Conservation (phyloP, 2,888 invertebrate species). For the Latheticus oryzae region DNA sequence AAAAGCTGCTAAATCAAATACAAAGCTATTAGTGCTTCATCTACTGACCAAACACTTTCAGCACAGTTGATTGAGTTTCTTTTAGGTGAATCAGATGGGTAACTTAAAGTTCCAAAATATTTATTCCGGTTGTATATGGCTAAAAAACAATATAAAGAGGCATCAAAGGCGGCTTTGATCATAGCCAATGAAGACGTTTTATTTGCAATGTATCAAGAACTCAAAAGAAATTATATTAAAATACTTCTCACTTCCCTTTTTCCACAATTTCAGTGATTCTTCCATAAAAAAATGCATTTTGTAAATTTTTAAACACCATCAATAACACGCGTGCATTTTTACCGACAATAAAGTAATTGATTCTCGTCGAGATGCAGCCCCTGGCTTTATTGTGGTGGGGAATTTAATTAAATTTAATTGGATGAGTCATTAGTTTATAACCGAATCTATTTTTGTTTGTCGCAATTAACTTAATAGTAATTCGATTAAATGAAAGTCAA, state of each 20-base stretch:
- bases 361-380: slow-evolving; percentile 34
- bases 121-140: slow-evolving; percentile 97
- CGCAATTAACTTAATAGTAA: slow-evolving; percentile 38
- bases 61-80: slow-evolving; percentile 90
- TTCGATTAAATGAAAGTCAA: slow-evolving; percentile 32
- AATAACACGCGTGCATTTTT: slow-evolving; percentile 34
- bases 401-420: slow-evolving; percentile 44
- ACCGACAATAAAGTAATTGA: slow-evolving; percentile 37
- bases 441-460: slow-evolving; percentile 39
- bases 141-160: slow-evolving; percentile 91
- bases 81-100: slow-evolving; percentile 93
- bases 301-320: slow-evolving; percentile 34
- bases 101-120: slow-evolving; percentile 92
- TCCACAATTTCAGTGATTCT: too few relatives aligned
- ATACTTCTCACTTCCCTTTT: too few relatives aligned
- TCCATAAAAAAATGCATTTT: too few relatives aligned
- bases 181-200: slow-evolving; percentile 92
- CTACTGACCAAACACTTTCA: slow-evolving; percentile 86
- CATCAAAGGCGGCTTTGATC: slow-evolving; percentile 96
- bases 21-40: slow-evolving; percentile 87
- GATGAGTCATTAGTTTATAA: slow-evolving; percentile 43
- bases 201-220: slow-evolving; percentile 91
- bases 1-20: slow-evolving; percentile 79
- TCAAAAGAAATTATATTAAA: slow-evolving; percentile 83
- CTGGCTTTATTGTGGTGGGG: slow-evolving; percentile 34